Percentiles rank a stretch among this genome's conserved stretches.
These are phyloP conservation scores for Aricia agestis DNA, from an alignment of 1,140 invertebrate species.

Conservation along the genomic window DNA sequence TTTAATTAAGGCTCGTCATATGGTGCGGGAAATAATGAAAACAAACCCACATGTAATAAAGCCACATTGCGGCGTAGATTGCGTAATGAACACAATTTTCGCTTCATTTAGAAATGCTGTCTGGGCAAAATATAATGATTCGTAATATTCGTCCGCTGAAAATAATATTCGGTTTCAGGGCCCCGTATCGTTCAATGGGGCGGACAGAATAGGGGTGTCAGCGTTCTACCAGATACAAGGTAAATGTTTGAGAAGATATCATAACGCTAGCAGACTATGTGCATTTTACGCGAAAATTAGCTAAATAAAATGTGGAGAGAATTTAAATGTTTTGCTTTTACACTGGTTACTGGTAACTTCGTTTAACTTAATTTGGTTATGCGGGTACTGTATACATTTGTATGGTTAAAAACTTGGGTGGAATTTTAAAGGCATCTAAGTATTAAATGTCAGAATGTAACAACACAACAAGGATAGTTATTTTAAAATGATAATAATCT, in stretches of 20 bases:
- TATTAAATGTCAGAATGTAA: no score
- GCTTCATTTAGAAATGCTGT: not conserved
- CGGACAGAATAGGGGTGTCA: conserved; percentile 89
- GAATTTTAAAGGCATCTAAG: no score
- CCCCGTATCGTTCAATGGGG: conserved; percentile 89
- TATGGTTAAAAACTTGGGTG: no score
- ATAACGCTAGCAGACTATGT: not conserved
- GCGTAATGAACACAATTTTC: not conserved
- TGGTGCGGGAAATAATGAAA: not conserved
- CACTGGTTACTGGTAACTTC: not conserved
- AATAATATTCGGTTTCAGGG: conserved; percentile 78
- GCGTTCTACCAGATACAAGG: conserved; percentile 91
- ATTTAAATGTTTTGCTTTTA: not conserved
- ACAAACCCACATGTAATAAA: not conserved
- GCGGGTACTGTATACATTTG: not conserved
- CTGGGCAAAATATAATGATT: not conserved
- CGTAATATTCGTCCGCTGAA: not conserved
- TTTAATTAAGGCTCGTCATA: no score
- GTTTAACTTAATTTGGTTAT: not conserved
- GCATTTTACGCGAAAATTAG: not conserved
- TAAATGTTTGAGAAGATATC: conserved; percentile 53
- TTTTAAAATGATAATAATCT: no score
- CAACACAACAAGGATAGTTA: no score
- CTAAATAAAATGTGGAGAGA: not conserved
- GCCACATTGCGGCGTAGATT: not conserved